Evolutionary conservation across 2,113 vertebrate species (phyloP), one percentile per base, ranked within the genome.

Genomic region (Odontesthes bonariensis): DNA sequence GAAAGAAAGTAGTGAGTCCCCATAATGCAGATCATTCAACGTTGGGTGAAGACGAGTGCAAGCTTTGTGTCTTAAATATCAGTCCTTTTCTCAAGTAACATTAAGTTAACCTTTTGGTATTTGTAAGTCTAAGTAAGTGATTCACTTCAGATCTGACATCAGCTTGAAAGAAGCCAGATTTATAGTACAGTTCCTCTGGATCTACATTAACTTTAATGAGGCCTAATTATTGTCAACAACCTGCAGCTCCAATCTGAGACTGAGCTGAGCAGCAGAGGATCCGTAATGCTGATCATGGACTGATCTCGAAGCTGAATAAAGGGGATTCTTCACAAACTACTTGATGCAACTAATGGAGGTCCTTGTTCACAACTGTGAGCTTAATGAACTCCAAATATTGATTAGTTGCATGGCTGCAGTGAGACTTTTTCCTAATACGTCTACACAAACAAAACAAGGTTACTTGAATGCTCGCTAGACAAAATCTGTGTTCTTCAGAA

Each of bases 361-460:
- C n/a, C 35, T 53, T 54, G 40, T 40, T 66, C 33, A 23, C 32
- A 38, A 22, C 49, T 53, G 64, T 40, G 51, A n/a, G 20, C 32
- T 52, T 65, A 49, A 52, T 52, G 47, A 52, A 27, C 19, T 65
- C 47, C 62, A 65, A 51, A 52, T 52, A 65, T 65, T 38, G 46
- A 52, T 65, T 52, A 19, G 42, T 8, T 35, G 31, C n/a, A 11
- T 32, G 61, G 19, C 8, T 46, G 20, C 40, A 33, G 62, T 35
- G n/a, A 27, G 44, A 20, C 22, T 61, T 35, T 52, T 52, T 10
- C 32, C n/a, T 38, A 16, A 6, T 19, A 4, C 20, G 11, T 47
- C 7, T 23, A 31, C 32, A 38, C 33, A 68, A 42, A 31, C 35
- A 55, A 23, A 55, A n/a, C 16, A 32, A 31, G 19, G 14, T 31